phyloP scores from a whole-genome alignment of 2,888 invertebrate genomes.

The Oscheius onirici region DNA sequence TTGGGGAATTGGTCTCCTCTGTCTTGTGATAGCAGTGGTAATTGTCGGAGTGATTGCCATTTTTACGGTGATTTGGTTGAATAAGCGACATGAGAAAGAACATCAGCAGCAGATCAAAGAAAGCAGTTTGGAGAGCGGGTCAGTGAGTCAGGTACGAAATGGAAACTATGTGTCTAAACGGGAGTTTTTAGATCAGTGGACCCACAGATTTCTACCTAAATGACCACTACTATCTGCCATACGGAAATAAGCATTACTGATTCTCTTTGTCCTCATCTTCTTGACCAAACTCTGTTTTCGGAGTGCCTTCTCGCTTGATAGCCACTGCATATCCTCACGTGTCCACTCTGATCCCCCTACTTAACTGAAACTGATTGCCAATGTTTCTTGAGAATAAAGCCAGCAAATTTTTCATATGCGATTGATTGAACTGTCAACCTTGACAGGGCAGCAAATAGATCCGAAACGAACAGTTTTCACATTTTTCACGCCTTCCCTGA shows the following conservation, averaged over 20 bases:
- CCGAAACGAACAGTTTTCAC: neutral
- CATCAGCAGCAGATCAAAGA: slow-evolving; percentile 49
- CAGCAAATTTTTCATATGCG: neutral
- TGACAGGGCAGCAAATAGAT: slow-evolving; percentile 19
- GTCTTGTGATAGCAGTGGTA: slow-evolving; percentile 57
- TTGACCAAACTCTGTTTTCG: slow-evolving; percentile 9
- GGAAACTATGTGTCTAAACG: neutral
- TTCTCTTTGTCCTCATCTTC: neutral
- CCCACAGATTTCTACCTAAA: slow-evolving; percentile 52
- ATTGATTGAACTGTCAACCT: slow-evolving; percentile 16
- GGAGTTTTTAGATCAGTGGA: slow-evolving; percentile 48
- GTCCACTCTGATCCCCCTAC: slow-evolving; percentile 22
- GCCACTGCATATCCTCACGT: slow-evolving; percentile 15
- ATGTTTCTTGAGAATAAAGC: neutral
- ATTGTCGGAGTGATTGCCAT: slow-evolving; percentile 51
- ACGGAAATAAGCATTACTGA: slow-evolving; percentile 27
- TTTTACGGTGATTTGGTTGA: slow-evolving; percentile 50
- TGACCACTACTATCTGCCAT: slow-evolving; percentile 34
- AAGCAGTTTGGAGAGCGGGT: slow-evolving; percentile 43
- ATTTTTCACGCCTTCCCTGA: neutral
- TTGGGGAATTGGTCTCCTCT: slow-evolving; percentile 64
- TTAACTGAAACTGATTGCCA: slow-evolving; percentile 20
- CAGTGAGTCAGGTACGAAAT: slow-evolving; percentile 41
- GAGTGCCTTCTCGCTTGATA: slow-evolving; percentile 10
- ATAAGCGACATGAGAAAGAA: slow-evolving; percentile 49